Evolutionary conservation across 2,113 vertebrate genomes (phyloP), one percentile per base, ranked within the genome.

Genomic region (Eidolon helvum): DNA sequence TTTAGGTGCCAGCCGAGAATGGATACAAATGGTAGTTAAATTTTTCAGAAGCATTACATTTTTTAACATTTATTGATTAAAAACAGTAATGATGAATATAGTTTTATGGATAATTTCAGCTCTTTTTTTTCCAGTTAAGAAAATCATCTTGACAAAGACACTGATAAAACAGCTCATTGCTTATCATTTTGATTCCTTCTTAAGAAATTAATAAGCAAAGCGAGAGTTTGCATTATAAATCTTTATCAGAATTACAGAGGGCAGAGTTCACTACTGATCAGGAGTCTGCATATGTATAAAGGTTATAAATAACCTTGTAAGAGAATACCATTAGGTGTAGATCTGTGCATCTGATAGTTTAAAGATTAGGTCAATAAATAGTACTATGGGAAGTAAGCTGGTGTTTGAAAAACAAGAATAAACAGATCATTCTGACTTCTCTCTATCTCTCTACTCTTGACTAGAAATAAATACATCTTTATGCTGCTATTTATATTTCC

Each of bases 111-210:
- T 61, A 45, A 6, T 28, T 84, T 55, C 22, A 87, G 65, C 38
- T 66, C 65, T 61, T 63, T 11, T n/a, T 43, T 33, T 38, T 26
- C 57, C 15, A 55, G 30, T 96, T 89, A 45, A 15, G 75, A 92
- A 92, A 63, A 15, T 33, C 91, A 79, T 91, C 4, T 53, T 65
- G 15, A 80, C 8, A 93, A 93, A 26, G n/a, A 45, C 11, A 75
- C 16, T 68, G 53, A 80, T 84, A 84, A 89, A 87, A 68, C 68
- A 78, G 30, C 21, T 94, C 28, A 26, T n/a, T 92, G 65, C 30
- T 90, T 22, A 80, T 88, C 59, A 75, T 84, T 91, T 88, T 88
- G 38, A 97, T 74, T 94, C 88, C 55, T 91, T 83, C n/a, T 83
- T 72, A 16, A 72, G 48, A 91, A 88, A 75, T 91, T 96, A 95